These are phyloP conservation scores for Psittacara wagleri DNA, from an alignment of 2,113 vertebrate species.

Conservation along the genomic window DNA sequence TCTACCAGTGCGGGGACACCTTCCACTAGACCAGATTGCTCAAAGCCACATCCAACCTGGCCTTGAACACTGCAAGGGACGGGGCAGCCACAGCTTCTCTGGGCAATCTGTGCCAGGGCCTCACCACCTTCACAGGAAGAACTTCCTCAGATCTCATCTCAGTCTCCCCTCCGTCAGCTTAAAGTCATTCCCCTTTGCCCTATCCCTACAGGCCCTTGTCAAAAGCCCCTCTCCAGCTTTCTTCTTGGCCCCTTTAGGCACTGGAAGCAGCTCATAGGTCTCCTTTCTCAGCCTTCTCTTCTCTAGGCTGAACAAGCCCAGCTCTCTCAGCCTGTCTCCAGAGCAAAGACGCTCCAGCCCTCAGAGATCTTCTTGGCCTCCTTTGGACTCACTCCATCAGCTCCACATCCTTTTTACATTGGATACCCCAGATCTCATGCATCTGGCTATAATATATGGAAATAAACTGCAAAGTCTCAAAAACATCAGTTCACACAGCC, in stretches of 20 bases:
- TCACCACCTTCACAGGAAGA: not conserved
- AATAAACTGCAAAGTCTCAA: not conserved
- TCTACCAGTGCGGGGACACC: not conserved
- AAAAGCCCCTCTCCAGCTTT: not conserved
- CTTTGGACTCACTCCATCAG: not conserved
- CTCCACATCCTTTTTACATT: not conserved
- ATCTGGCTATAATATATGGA: accelerated
- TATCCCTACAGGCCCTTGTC: not conserved
- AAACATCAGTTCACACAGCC: not conserved
- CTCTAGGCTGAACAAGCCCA: not conserved
- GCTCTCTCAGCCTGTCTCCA: not conserved
- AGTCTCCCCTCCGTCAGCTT: not conserved
- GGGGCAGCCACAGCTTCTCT: not conserved
- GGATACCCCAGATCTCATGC: not conserved
- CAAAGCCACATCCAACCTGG: not conserved
- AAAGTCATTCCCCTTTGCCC: not conserved
- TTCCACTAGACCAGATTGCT: not conserved
- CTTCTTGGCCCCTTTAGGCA: not conserved
- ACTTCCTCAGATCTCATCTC: not conserved
- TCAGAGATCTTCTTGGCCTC: not conserved
- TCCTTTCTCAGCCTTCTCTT: not conserved
- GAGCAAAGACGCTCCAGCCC: not conserved
- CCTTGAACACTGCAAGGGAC: not conserved
- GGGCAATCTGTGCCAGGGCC: not conserved
- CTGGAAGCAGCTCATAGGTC: not conserved